These are phyloP conservation scores for Oscheius sp. DNA, from an alignment of 2,888 invertebrate species.

Conservation along the genomic window DNA sequence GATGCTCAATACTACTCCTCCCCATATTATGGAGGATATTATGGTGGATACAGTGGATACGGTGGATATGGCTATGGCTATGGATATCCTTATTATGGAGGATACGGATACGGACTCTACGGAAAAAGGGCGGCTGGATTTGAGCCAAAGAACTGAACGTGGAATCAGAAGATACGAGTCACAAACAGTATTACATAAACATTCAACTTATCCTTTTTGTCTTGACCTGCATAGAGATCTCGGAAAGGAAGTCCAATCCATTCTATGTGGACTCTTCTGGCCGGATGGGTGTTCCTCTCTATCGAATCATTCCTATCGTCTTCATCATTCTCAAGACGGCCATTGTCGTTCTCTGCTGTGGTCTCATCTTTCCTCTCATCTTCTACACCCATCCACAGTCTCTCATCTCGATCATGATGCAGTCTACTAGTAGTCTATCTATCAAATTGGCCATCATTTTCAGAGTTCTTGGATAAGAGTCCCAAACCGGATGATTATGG, in stretches of 20 bases:
- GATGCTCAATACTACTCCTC: slow-evolving; percentile 22
- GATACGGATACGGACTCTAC: slow-evolving; percentile 26
- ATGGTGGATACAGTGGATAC: not conserved
- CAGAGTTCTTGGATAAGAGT: not conserved
- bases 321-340: not conserved
- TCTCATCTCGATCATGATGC: not conserved
- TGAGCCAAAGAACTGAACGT: slow-evolving; percentile 17
- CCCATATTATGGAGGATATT: slow-evolving; percentile 27
- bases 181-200: not conserved
- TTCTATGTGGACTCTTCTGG: no score
- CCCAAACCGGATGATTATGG: not conserved
- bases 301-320: not conserved
- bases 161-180: not conserved
- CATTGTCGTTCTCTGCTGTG: not conserved
- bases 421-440: not conserved
- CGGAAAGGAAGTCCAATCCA: not conserved
- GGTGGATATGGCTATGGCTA: slow-evolving; percentile 32
- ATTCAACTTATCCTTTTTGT: not conserved
- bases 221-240: not conserved
- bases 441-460: not conserved
- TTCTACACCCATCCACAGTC: slow-evolving; percentile 11
- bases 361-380: not conserved
- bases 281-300: not conserved
- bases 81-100: slow-evolving; percentile 25
- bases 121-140: slow-evolving; percentile 38